These are phyloP conservation scores for Scaptomyza tumidula DNA, from an alignment of 2,888 invertebrate genomes.

Conservation along the genomic window DNA sequence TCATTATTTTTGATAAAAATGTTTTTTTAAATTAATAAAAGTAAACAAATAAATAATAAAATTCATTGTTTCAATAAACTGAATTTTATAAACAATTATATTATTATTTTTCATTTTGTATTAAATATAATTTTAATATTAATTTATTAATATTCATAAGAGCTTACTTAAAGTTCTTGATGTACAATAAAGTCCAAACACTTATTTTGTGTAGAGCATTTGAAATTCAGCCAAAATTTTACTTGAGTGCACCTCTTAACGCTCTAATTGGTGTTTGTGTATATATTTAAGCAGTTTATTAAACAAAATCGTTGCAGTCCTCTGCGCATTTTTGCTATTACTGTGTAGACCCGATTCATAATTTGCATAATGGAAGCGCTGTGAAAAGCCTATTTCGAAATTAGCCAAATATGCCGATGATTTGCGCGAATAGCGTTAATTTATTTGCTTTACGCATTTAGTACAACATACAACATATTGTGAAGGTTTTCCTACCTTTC, in stretches of 20 bases:
- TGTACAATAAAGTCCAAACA: too few relatives aligned
- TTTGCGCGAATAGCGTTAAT: constrained; percentile 63
- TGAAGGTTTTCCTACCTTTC: neutral
- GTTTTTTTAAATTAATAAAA: too few relatives aligned
- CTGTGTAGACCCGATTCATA: constrained; percentile 37
- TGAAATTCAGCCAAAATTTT: neutral
- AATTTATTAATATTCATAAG: too few relatives aligned
- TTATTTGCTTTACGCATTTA: constrained; percentile 69
- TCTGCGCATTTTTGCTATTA: constrained; percentile 21
- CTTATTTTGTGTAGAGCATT: constrained; percentile 11
- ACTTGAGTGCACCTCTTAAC: neutral
- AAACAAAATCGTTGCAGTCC: constrained; percentile 51
- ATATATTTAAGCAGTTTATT: constrained; percentile 70
- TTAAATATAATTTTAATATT: too few relatives aligned
- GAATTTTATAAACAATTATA: too few relatives aligned
- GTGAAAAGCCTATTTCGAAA: constrained; percentile 51
- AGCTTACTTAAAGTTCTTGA: too few relatives aligned
- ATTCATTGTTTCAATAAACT: too few relatives aligned
- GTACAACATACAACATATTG: constrained; percentile 43
- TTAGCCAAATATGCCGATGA: constrained; percentile 69
- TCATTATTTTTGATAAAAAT: too few relatives aligned
- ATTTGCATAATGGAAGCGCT: constrained; percentile 55
- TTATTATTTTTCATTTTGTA: too few relatives aligned
- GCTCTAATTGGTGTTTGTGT: constrained; percentile 33
- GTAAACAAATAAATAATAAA: too few relatives aligned